Conservation (phyloP, 1,140 invertebrate species). For the Trichomalopsis sarcophagae region DNA sequence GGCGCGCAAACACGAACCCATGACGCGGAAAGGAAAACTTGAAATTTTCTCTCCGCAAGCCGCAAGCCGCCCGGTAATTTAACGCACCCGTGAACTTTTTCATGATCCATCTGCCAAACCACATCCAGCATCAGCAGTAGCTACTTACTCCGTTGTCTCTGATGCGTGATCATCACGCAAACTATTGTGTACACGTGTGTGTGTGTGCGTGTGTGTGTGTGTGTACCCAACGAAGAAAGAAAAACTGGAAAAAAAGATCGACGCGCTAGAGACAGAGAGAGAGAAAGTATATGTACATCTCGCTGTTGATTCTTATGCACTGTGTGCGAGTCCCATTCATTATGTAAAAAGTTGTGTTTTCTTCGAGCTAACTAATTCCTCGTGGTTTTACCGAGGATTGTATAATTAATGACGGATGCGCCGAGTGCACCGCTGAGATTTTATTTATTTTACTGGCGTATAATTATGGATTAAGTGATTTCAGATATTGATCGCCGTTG, state of each 20-base stretch:
- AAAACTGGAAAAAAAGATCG: too few species aligned
- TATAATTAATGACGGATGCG: conserved; percentile 12
- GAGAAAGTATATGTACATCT: neutral
- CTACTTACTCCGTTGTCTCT: conserved; percentile 25
- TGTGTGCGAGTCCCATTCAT: conserved; percentile 6
- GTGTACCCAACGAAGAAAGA: too few species aligned
- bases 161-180: conserved; percentile 29
- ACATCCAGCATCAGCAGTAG: neutral
- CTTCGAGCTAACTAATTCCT: neutral
- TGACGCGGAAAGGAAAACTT: conserved; percentile 13
- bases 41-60: conserved; percentile 15
- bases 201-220: too few species aligned
- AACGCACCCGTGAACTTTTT: conserved; percentile 50
- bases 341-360: conserved; percentile 40
- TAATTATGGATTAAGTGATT: too few species aligned
- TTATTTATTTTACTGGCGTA: too few species aligned
- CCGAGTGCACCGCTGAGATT: too few species aligned
- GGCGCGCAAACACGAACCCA: neutral
- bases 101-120: conserved; percentile 44
- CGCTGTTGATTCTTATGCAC: neutral
- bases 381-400: neutral
- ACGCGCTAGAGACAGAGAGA: neutral
- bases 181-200: neutral
- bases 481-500: too few species aligned
- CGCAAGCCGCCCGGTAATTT: conserved; percentile 42